Conservation (phyloP, 2,797 vertebrate genomes). For the Telmatherina bonti region DNA sequence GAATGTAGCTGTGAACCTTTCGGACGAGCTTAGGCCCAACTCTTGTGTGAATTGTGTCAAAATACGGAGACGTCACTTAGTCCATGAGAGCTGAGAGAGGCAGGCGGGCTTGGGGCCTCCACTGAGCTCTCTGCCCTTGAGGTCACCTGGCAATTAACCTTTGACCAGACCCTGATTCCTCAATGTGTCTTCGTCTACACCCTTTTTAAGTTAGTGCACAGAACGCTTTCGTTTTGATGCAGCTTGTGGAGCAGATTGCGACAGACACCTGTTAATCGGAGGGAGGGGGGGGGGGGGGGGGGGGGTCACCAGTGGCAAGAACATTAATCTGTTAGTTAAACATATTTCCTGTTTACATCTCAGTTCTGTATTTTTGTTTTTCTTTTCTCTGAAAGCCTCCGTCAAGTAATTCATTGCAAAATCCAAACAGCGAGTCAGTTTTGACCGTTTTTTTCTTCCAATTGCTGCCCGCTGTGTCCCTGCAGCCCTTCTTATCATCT, state of each 20-base stretch:
- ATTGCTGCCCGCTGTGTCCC: conserved; percentile 10
- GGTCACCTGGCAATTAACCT: conserved; percentile 84
- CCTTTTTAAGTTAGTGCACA: not conserved
- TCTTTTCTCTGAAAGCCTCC: no score
- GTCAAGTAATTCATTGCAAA: not conserved
- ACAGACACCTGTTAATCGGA: not conserved
- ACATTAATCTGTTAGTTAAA: no score
- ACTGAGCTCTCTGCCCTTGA: conserved; percentile 63
- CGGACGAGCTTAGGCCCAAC: conserved; percentile 52
- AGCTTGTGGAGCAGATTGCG: not conserved
- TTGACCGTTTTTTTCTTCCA: not conserved
- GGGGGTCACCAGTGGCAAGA: no score
- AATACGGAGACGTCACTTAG: conserved; percentile 81
- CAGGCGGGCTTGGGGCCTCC: conserved; percentile 58
- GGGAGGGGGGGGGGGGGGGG: no score
- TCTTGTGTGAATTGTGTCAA: conserved; percentile 84
- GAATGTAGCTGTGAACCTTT: conserved; percentile 75
- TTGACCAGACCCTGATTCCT: conserved; percentile 53
- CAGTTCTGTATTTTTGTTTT: no score
- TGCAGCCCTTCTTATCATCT: conserved; percentile 36
- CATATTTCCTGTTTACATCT: no score
- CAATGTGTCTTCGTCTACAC: conserved; percentile 26
- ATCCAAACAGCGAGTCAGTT: not conserved
- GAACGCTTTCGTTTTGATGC: not conserved
- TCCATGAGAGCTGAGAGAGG: conserved; percentile 64